Conservation (phyloP, 2,113 vertebrate species). For the Chloropsis cyanopogon region DNA sequence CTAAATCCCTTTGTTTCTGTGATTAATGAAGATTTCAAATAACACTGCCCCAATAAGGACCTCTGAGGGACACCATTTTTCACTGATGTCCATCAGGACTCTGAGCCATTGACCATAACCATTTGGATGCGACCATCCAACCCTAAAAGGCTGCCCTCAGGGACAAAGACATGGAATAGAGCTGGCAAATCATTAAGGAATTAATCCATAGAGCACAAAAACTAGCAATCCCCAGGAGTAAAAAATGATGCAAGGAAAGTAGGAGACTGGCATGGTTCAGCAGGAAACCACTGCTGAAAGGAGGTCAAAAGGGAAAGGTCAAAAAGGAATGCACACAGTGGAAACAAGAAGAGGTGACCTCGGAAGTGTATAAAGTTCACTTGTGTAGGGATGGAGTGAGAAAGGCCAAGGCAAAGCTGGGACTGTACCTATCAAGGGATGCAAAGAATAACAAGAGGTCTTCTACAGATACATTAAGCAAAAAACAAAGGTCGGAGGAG, state of each 20-base stretch:
- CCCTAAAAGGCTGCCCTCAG: background rate
- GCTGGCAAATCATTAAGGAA: background rate
- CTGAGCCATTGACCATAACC: background rate
- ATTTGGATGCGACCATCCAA: background rate
- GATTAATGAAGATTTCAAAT: background rate
- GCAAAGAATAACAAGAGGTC: background rate
- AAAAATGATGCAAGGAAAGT: background rate
- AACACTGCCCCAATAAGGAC: background rate
- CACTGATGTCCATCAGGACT: background rate
- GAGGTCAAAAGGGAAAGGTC: too few species aligned
- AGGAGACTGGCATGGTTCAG: background rate
- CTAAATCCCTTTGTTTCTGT: background rate
- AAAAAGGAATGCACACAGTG: background rate
- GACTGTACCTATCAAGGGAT: background rate
- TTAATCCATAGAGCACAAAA: background rate
- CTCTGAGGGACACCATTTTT: background rate
- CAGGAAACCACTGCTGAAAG: background rate
- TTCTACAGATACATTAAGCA: background rate
- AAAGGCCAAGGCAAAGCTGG: background rate
- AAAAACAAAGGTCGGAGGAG: background rate
- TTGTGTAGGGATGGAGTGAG: background rate
- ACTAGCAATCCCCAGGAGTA: background rate
- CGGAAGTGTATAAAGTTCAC: background rate
- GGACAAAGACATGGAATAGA: background rate
- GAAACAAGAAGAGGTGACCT: background rate